phyloP scores from a whole-genome alignment of 2,113 vertebrate species.

The Hylia prasina region DNA sequence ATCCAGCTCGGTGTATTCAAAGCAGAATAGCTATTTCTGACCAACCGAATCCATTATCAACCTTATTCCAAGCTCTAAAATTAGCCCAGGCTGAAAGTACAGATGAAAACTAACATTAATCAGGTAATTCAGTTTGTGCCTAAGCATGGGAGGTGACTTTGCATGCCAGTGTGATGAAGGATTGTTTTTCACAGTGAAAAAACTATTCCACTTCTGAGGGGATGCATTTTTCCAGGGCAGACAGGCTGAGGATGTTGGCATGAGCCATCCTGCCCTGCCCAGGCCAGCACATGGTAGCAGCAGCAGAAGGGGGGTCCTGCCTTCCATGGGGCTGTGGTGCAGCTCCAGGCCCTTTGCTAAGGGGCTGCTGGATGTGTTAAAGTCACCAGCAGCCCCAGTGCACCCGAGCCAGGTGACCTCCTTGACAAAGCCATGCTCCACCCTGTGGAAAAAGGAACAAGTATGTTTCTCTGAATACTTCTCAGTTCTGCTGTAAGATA shows the following conservation, averaged over 20 bases:
- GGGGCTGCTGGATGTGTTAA: background rate
- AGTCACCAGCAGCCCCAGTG: background rate
- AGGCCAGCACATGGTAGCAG: background rate
- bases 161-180: background rate
- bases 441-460: background rate
- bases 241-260: background rate
- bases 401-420: background rate
- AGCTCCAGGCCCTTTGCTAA: background rate
- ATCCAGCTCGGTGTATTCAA: background rate
- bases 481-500: background rate
- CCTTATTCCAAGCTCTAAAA: constrained; percentile 1
- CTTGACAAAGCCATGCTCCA: background rate
- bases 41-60: background rate
- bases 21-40: constrained; percentile 34
- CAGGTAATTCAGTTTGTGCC: background rate
- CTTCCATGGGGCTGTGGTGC: fast-evolving
- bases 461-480: background rate
- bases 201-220: background rate
- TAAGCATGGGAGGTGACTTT: background rate
- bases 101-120: background rate
- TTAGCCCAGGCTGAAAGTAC: background rate
- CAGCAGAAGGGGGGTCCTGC: background rate
- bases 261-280: background rate
- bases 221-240: background rate
- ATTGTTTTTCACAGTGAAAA: background rate